Base-by-base conservation (phyloP, 2,113 vertebrate genomes). In the Leucoraja erinaceus region DNA sequence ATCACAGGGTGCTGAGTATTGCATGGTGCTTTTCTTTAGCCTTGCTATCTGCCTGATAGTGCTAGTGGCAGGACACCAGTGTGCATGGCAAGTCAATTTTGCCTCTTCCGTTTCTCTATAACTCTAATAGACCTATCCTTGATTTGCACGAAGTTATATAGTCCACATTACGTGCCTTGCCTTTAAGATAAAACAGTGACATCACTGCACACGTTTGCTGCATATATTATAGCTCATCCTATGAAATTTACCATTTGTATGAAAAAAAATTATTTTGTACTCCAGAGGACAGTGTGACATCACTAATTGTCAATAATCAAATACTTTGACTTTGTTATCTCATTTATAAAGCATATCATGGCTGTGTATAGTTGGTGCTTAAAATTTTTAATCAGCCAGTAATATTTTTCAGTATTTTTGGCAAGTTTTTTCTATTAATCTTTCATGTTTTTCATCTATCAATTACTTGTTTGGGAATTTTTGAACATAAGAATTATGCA, bases 81-180 rank as follows among this genome's bases (percentile, higher is more conserved):
- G 95, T 97, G 96, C 96, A 97, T 97, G 96, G 97, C 97, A 97
- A 96, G 96, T 97, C 94, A 93, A 54, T 94, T 96, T 97, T 96
- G 98, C 97, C 97, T 97, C 90, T 91, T 91, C 96, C 96, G 96
- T 96, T 97, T 98, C 97, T 98, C 96, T 96, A 95, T 96, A 95
- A 94, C 96, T 97, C 97, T 97, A 96, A 97, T 95, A 93, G 96
- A 96, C 95, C 95, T 96, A 97, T 97, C 98, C 97, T 97, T 98
- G 97, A 99, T 99, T 99, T 99, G 98, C 98, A 99, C 98, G 98
- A 99, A 98, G 97, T 97, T 98, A 98, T 98, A 98, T 98, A 97
- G 98, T 98, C 98, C 98, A 99, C 98, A 97, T 99, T 97, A 99
- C 98, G 98, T 99, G 98, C 98, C 98, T 99, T 99, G 98, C 98